Percentiles rank a stretch among this genome's conserved stretches.
Evolutionary conservation across 2,888 invertebrate species (phyloP).

Genomic region (Ochropleura leucogaster): DNA sequence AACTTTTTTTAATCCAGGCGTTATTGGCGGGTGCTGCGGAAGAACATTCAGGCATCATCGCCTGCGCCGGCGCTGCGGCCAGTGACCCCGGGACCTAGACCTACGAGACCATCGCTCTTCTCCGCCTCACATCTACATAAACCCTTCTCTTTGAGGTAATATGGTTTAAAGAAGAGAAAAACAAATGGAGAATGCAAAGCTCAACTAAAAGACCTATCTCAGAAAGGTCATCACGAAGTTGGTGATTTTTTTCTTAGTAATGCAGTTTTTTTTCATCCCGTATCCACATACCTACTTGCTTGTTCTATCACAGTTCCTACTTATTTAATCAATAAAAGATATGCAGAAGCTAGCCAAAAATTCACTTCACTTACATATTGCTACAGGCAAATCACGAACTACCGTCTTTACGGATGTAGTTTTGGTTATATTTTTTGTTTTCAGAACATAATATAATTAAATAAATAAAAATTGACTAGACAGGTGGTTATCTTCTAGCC

Average conservation of each 20-base stretch:
- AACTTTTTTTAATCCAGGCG: slow-evolving; percentile 87
- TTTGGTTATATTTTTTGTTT: neutral
- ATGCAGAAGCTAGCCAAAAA: neutral
- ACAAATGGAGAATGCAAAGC: neutral
- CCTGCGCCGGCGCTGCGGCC: slow-evolving; percentile 81
- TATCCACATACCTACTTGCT: neutral
- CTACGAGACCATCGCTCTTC: slow-evolving; percentile 91
- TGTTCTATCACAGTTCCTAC: too few relatives aligned
- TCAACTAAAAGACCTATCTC: neutral
- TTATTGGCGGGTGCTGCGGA: slow-evolving; percentile 94
- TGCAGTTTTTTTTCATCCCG: neutral
- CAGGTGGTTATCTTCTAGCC: slow-evolving; percentile 22
- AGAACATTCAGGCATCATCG: slow-evolving; percentile 91
- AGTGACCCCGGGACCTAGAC: slow-evolving; percentile 84
- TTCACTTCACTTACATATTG: neutral
- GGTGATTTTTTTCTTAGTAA: neutral
- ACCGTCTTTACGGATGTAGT: neutral
- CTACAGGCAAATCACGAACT: neutral
- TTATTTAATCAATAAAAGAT: neutral
- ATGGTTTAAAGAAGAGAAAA: neutral
- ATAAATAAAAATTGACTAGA: neutral
- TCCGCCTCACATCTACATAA: slow-evolving; percentile 92
- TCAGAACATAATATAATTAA: neutral
- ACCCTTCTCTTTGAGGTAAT: slow-evolving; percentile 92
- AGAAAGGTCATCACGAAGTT: neutral